A percentile compares a stretch with the other conserved stretches of the same genome.
phyloP scores from a whole-genome alignment of 2,797 vertebrate genomes.

The Apogon talboti region DNA sequence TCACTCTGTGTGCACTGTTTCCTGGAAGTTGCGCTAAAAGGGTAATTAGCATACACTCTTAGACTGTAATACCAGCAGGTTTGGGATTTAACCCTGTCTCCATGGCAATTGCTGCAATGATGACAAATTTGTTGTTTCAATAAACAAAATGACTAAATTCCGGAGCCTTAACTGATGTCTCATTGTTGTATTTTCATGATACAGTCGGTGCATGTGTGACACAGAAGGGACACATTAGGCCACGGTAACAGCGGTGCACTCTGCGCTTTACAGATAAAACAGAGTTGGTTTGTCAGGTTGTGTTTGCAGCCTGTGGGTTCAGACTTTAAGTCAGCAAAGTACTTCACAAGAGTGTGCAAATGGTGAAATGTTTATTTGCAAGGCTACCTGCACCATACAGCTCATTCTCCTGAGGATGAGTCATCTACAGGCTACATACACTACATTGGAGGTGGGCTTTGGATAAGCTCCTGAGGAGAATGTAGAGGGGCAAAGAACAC shows the following conservation, averaged over 20 bases:
- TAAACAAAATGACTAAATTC: constrained; percentile 64
- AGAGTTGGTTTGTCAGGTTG: constrained; percentile 44
- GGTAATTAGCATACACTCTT: constrained; percentile 60
- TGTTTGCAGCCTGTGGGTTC: constrained; percentile 57
- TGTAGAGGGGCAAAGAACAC: constrained; percentile 71
- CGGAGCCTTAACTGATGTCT: constrained; percentile 40
- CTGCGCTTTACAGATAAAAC: constrained; percentile 27
- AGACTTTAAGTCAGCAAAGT: constrained; percentile 68
- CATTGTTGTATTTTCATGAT: constrained; percentile 35
- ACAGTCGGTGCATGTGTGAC: constrained; percentile 27
- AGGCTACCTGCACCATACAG: constrained; percentile 79
- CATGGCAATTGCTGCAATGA: constrained; percentile 78
- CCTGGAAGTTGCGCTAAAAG: constrained; percentile 65
- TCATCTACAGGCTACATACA: constrained; percentile 80
- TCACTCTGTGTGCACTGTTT: constrained; percentile 47
- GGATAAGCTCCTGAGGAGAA: constrained; percentile 73
- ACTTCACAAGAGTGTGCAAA: constrained; percentile 66
- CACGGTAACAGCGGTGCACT: constrained; percentile 5
- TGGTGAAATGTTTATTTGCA: constrained; percentile 78
- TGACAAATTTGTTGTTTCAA: constrained; percentile 74
- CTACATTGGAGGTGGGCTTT: constrained; percentile 75
- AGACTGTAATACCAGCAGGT: constrained; percentile 61
- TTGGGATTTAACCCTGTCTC: constrained; percentile 76
- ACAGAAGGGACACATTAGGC: constrained; percentile 38
- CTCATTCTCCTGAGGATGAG: constrained; percentile 79